Conservation (phyloP, 2,888 invertebrate genomes). For the Spisula subtruncata region DNA sequence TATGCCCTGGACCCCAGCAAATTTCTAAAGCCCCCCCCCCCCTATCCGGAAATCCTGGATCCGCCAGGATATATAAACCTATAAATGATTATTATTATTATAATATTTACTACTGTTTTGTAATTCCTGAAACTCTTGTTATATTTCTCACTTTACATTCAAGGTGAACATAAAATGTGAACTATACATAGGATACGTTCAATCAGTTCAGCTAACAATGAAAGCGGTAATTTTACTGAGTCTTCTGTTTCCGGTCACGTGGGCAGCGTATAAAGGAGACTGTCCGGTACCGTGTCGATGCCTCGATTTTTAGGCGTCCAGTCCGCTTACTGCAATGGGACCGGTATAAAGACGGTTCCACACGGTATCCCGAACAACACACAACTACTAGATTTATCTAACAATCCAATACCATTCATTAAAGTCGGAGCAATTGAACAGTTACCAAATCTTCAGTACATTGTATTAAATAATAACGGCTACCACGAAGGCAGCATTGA, state of each 20-base stretch:
- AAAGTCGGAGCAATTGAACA: conserved; percentile 44
- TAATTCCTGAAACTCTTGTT: background rate
- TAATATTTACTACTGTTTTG: too few relatives aligned
- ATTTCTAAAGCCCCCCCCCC: too few relatives aligned
- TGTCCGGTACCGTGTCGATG: conserved; percentile 66
- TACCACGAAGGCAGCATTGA: conserved; percentile 62
- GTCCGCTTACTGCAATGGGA: conserved; percentile 70
- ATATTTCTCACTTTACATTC: background rate
- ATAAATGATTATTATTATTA: too few relatives aligned
- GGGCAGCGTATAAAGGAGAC: conserved; percentile 31
- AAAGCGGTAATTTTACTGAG: background rate
- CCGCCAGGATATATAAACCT: too few relatives aligned
- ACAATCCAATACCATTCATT: conserved; percentile 59
- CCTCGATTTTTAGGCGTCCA: conserved; percentile 57
- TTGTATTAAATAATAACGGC: conserved; percentile 58
- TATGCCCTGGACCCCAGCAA: too few relatives aligned
- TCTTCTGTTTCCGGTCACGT: background rate
- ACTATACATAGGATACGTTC: background rate
- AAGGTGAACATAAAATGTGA: background rate
- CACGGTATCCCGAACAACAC: conserved; percentile 67
- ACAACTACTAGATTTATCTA: conserved; percentile 61
- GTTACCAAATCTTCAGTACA: conserved; percentile 61
- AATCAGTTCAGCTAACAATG: background rate
- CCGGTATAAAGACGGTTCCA: conserved; percentile 67
- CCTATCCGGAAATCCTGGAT: too few relatives aligned